phyloP scores from a whole-genome alignment of 2,797 vertebrate genomes.

The Toxotes lorentzi region DNA sequence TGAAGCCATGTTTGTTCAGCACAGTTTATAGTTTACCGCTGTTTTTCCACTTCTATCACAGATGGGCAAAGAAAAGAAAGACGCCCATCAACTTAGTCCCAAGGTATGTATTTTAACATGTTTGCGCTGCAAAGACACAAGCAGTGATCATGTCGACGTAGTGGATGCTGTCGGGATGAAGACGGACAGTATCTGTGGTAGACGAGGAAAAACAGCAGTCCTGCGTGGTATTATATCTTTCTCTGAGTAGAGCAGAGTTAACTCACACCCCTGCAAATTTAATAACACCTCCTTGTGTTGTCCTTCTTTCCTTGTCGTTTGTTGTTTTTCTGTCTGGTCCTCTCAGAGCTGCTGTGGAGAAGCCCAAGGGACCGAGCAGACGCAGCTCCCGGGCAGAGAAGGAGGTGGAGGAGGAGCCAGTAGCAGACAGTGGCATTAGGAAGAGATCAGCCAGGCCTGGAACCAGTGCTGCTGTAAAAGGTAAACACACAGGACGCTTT shows the following conservation, averaged over 20 bases:
- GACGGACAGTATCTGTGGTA: constrained; percentile 88
- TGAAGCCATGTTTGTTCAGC: constrained; percentile 79
- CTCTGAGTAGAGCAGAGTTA: constrained; percentile 75
- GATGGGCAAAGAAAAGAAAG: constrained; percentile 93
- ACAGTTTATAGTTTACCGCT: constrained; percentile 88
- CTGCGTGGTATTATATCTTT: constrained; percentile 76
- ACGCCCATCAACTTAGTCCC: constrained; percentile 89
- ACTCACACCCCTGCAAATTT: constrained; percentile 19
- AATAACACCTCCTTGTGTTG: constrained; percentile 59
- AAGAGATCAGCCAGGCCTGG: constrained; percentile 93
- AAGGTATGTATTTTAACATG: constrained; percentile 89
- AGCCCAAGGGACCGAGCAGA: constrained; percentile 93
- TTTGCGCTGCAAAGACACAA: constrained; percentile 82
- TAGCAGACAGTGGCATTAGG: constrained; percentile 91
- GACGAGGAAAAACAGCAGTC: constrained; percentile 89
- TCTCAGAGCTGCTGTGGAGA: constrained; percentile 92
- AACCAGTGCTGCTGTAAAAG: constrained; percentile 82
- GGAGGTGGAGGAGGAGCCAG: constrained; percentile 90
- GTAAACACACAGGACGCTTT: constrained; percentile 49
- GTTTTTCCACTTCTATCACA: constrained; percentile 92
- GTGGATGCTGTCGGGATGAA: constrained; percentile 80
- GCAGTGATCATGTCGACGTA: constrained; percentile 79
- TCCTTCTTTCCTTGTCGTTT: constrained; percentile 39
- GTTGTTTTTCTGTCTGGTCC: constrained; percentile 79
- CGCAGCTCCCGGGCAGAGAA: constrained; percentile 97